Evolutionary conservation across 2,888 invertebrate genomes (phyloP).

Genomic region (Lithosia quadra): DNA sequence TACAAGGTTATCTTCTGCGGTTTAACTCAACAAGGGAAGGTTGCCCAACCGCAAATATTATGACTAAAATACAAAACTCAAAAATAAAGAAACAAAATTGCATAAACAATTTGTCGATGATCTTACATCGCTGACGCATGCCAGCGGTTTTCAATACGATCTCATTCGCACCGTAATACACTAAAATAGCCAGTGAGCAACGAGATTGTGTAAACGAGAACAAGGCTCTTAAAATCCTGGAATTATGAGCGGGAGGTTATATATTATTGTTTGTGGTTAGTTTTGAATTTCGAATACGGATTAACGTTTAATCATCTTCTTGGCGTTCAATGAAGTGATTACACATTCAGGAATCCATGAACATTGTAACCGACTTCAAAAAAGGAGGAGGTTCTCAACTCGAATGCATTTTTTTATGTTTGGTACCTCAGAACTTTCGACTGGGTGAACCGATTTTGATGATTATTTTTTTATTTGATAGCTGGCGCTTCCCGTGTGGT

Average conservation of each 20-base stretch:
- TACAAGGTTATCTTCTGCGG: conserved; percentile 11
- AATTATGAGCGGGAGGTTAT: conserved; percentile 34
- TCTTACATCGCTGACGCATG: conserved; percentile 43
- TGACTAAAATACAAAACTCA: conserved; percentile 16
- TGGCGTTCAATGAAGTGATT: conserved; percentile 5
- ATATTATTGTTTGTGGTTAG: conserved; percentile 17
- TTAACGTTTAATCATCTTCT: conserved; percentile 10
- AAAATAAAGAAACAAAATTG: conserved; percentile 18
- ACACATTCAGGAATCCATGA: neutral
- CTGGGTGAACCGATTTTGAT: too few species aligned
- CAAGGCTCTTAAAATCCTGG: conserved; percentile 60
- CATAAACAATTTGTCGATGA: conserved; percentile 44
- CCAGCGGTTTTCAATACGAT: conserved; percentile 55
- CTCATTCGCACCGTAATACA: conserved; percentile 43
- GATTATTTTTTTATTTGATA: too few species aligned
- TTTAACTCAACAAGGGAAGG: conserved; percentile 14
- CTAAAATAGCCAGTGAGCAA: conserved; percentile 60
- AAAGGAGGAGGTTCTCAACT: too few species aligned
- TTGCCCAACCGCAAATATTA: conserved; percentile 13
- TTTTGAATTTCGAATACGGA: conserved; percentile 18
- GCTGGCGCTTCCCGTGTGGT: too few species aligned
- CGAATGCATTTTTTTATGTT: too few species aligned
- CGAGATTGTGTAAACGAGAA: conserved; percentile 53
- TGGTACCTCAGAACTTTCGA: too few species aligned
- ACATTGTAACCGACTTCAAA: too few species aligned